Evolutionary conservation across 2,113 vertebrate species (phyloP).

Genomic region (Epinephelus lanceolatus): DNA sequence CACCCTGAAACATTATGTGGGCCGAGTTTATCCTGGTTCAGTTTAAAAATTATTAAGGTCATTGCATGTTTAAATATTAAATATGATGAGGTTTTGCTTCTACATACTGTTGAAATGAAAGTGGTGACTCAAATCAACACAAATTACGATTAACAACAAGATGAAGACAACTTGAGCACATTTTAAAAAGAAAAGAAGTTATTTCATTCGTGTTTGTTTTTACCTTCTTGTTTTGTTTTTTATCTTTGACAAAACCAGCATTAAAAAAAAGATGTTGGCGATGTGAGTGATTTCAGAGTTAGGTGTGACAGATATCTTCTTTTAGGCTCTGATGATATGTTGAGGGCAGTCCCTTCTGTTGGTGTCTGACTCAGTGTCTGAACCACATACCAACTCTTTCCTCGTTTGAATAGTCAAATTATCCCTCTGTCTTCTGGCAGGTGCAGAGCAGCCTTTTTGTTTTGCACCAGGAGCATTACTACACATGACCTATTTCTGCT

Average conservation of each 20-base stretch:
- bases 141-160: not conserved
- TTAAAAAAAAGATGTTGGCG: not conserved
- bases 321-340: not conserved
- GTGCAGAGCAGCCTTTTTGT: not conserved
- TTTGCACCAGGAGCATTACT: not conserved
- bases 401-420: slow-evolving; percentile 77
- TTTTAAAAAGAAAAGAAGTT: not conserved
- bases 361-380: not conserved
- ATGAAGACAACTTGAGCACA: not conserved
- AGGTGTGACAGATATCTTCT: not conserved
- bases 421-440: not conserved
- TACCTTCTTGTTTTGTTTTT: not conserved
- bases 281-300: not conserved
- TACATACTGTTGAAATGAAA: not conserved
- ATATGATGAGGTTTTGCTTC: not conserved
- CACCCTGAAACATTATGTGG: not conserved
- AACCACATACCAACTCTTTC: slow-evolving; percentile 15
- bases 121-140: not conserved
- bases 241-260: not conserved
- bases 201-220: not conserved
- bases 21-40: not conserved
- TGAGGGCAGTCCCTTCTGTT: slow-evolving; percentile 3
- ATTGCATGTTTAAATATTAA: too few species aligned
- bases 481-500: not conserved
- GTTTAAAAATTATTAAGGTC: too few species aligned